Base-by-base conservation (phyloP, 2,888 invertebrate species). In the Napeogenes inachia region DNA sequence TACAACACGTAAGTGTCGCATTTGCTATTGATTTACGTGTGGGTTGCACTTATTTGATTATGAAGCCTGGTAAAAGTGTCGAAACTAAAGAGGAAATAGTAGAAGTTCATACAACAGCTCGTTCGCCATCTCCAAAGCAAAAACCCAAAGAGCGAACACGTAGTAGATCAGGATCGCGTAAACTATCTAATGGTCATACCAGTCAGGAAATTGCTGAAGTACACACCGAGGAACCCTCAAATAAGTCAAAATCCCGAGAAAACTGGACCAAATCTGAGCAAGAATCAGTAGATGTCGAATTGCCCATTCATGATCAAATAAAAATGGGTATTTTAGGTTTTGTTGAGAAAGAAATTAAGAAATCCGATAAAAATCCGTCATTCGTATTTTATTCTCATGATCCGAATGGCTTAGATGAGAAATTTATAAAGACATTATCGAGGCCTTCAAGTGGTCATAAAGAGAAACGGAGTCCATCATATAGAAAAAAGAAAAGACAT, bases 281-380 rank as follows among this genome's bases (percentile, higher is more conserved):
- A 61, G 91, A 92, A 66, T 92, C 92, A 0, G 79, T 92, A 21
- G 93, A 92, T 67, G 87, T 88, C 1, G 93, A 93, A 71, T 74
- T 91, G 33, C 92, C 92, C 55, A 93, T 93, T 47, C 93, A 93
- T 69, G 90, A 91, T 62, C 91, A 91, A 76, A 85, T 91, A 57
- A 91, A 91, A 71, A 88, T 88, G 78, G 91, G 88, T 57, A 91
- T 91, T 53, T 70, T 91, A 65, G 91, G 90, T 6, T 91, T 91
- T 73, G 90, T 91, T 30, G 91, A 91, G 69, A 87, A 91, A 66
- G 91, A 91, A 79, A 84, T 91, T 38, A 90, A 91, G 64, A 91
- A 91, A 66, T 81, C 89, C 0, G 91, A 91, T 59, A 88, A 89
- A 67, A 89, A 84, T 71, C 87, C 91, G 0, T 87, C 89, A 1